Evolutionary conservation across 2,113 vertebrate genomes (phyloP).

Genomic region (Patagioenas fasciata): DNA sequence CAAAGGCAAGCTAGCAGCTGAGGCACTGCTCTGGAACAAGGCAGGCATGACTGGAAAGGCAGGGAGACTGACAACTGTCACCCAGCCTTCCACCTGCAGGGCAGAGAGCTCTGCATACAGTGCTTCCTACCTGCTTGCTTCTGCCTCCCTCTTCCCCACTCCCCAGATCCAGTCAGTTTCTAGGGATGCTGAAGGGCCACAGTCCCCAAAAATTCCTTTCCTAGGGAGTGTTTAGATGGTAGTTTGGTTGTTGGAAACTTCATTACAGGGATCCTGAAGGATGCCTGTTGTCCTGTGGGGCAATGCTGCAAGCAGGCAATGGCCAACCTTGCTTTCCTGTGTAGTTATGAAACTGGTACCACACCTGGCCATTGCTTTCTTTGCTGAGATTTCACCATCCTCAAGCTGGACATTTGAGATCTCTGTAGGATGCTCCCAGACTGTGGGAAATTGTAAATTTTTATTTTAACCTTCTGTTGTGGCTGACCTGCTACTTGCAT

Average conservation of each 20-base stretch:
- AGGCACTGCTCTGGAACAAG: background rate
- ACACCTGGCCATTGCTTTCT: fast-evolving
- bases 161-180: background rate
- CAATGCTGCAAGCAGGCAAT: background rate
- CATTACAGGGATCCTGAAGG: background rate
- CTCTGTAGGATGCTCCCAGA: background rate
- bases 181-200: background rate
- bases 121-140: background rate
- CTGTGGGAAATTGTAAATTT: background rate
- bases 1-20: background rate
- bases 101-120: background rate
- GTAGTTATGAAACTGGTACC: background rate
- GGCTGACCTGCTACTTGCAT: background rate
- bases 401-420: background rate
- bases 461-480: background rate
- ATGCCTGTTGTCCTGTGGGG: background rate
- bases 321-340: background rate
- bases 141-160: background rate
- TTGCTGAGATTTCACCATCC: background rate
- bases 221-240: background rate
- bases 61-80: background rate
- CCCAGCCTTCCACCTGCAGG: background rate
- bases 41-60: background rate
- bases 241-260: background rate
- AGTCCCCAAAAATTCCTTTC: background rate